Evolutionary conservation across 2,888 invertebrate species (phyloP), one percentile per base, ranked within the genome.

Genomic region (Caenorhabditis doughertyi): DNA sequence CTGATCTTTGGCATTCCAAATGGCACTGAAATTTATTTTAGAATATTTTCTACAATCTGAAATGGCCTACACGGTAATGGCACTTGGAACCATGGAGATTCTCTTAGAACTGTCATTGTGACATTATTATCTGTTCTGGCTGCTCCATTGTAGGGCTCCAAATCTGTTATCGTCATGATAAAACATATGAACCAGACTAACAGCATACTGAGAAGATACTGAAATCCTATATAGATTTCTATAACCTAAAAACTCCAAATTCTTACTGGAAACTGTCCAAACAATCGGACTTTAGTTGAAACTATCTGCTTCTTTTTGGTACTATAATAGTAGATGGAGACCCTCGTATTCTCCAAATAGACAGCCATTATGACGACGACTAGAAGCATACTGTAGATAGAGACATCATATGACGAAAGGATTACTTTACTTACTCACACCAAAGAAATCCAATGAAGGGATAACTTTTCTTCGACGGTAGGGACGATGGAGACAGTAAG

Each of bases 221-320:
- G 84, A 4, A 87, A 35, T 35, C 9, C 5, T 9, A 35, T 35
- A 35, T 7, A 35, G 35, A 35, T 32, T 70, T 16, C 16, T 16
- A 11, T 5, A 55, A 55, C 2, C 16, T 29, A 8, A 51, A 8
- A 51, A 21, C 29, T n/a, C 1, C 11, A 44, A n/a, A n/a, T n/a
- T n/a, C 83, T 73, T 42, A 89, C 88, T 68, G 90, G 89, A 60
- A 89, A 90, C 55, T 88, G 89, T 9, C 90, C 90, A 67, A 90
- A 90, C 5, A 90, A 68, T 7, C 88, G 81, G 8, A 87, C 49
- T 18, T 71, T 51, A 0, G 79, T 80, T 7, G 83, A 64, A 2
- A 77, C 70, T 0, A 86, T 55, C 1, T 84, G 79, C 32, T 79
- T 71, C 39, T 83, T 80, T 23, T 58, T 32, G 13, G 71, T 68